A percentile compares a stretch with the other conserved stretches of the same genome.
These are phyloP conservation scores for Silvanus unidentatus DNA, from an alignment of 2,888 invertebrate genomes.

Conservation along the genomic window DNA sequence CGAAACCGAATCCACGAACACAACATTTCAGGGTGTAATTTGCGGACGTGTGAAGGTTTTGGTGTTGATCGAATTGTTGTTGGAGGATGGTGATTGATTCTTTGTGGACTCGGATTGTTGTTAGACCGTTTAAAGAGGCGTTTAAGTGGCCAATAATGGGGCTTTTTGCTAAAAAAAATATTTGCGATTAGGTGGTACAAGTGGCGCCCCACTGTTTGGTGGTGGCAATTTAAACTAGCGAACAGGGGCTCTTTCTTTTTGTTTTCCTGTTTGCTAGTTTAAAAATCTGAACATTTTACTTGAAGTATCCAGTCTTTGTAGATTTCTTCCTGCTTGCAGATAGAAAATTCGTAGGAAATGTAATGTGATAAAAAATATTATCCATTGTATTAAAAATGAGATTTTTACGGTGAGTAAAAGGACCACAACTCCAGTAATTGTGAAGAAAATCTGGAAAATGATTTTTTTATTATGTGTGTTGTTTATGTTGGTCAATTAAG, in stretches of 20 bases:
- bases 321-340: conserved; percentile 25
- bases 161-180: conserved; percentile 32
- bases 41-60: conserved; percentile 36
- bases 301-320: conserved; percentile 25
- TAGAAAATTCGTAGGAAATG: conserved; percentile 22
- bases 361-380: conserved; percentile 15
- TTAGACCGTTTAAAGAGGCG: conserved; percentile 38
- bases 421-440: conserved; percentile 20
- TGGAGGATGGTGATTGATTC: conserved; percentile 27
- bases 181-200: too few species aligned
- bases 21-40: conserved; percentile 31
- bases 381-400: conserved; percentile 20
- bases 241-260: too few species aligned
- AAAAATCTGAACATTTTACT: too few species aligned
- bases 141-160: conserved; percentile 38
- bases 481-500: neutral
- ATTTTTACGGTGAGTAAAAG: conserved; percentile 21
- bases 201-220: neutral
- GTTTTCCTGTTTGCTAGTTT: too few species aligned
- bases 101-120: conserved; percentile 35
- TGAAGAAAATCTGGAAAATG: conserved; percentile 18
- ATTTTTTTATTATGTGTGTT: neutral
- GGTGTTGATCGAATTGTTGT: conserved; percentile 36
- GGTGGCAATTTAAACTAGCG: too few species aligned
- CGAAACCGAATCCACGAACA: conserved; percentile 34